Conservation (phyloP, 1,140 invertebrate species). For the Bombus difficillimus region DNA sequence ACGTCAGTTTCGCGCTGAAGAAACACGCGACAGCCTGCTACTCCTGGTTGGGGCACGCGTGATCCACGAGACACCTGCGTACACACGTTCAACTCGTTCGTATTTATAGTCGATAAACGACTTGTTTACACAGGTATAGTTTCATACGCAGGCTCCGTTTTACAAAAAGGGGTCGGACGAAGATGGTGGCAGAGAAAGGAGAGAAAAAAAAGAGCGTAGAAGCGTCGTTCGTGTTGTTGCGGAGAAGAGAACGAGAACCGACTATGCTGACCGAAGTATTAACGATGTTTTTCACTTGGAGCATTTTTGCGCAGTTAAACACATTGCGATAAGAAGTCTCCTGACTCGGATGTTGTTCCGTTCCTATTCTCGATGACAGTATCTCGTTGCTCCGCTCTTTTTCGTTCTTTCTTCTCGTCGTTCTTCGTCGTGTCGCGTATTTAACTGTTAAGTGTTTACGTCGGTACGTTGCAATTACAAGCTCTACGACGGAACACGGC, state of each 20-base stretch:
- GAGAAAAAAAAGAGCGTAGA: not conserved
- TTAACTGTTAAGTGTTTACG: not conserved
- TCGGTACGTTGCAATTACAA: not conserved
- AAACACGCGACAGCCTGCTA: not conserved
- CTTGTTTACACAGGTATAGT: constrained; percentile 48
- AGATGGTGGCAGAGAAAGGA: not conserved
- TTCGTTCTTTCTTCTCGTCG: not conserved
- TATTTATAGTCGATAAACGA: constrained; percentile 61
- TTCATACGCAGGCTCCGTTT: constrained; percentile 18
- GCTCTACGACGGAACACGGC: not conserved
- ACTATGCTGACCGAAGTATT: not conserved
- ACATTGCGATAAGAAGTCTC: constrained; percentile 44
- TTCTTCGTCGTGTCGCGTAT: not conserved
- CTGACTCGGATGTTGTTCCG: constrained; percentile 66
- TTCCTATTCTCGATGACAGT: constrained; percentile 49
- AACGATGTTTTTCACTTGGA: constrained; percentile 48
- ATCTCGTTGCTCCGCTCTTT: not conserved
- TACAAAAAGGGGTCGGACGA: not conserved
- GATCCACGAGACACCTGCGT: constrained; percentile 9
- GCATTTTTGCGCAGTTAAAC: constrained; percentile 58
- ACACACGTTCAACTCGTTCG: not conserved
- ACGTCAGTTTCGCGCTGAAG: not conserved
- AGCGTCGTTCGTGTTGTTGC: not conserved
- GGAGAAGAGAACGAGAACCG: not conserved
- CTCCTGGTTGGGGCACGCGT: not conserved